Evolutionary conservation across 2,888 invertebrate species (phyloP).

Genomic region (Pristionchus entomophagus): DNA sequence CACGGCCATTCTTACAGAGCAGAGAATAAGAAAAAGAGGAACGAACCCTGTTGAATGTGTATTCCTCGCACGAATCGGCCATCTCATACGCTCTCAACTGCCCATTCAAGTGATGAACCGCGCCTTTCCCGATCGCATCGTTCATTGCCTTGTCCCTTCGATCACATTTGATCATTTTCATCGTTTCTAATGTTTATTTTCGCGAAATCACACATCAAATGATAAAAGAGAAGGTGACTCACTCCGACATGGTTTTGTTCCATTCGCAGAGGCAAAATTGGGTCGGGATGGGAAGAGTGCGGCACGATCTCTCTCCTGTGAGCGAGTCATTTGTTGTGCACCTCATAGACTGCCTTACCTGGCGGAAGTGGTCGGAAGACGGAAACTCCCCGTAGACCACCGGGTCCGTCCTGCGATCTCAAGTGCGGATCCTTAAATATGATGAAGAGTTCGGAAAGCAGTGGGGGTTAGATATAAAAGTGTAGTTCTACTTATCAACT

Average conservation of each 20-base stretch:
- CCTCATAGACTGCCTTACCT: background rate
- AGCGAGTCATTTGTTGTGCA: too few relatives aligned
- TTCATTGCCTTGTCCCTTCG: background rate
- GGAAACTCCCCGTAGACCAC: background rate
- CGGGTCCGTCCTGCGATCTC: background rate
- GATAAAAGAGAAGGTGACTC: too few relatives aligned
- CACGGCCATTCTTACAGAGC: too few relatives aligned
- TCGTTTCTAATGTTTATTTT: too few relatives aligned
- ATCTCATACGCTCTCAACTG: background rate
- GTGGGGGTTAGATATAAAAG: too few relatives aligned
- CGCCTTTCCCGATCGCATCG: background rate
- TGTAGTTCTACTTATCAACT: too few relatives aligned
- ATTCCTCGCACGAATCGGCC: background rate
- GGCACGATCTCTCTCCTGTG: slow-evolving; percentile 28
- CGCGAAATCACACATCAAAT: too few relatives aligned
- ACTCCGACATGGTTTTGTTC: background rate
- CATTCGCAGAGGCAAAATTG: slow-evolving; percentile 44
- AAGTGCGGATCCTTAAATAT: slow-evolving; percentile 7
- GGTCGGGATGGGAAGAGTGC: slow-evolving; percentile 9
- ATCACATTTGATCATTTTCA: background rate
- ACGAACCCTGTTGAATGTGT: background rate
- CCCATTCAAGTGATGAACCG: background rate
- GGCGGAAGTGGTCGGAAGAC: background rate
- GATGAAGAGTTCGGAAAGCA: too few relatives aligned
- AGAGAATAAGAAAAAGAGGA: background rate